Evolutionary conservation across 2,797 vertebrate genomes (phyloP).

Genomic region (Hozukius guyotensis): DNA sequence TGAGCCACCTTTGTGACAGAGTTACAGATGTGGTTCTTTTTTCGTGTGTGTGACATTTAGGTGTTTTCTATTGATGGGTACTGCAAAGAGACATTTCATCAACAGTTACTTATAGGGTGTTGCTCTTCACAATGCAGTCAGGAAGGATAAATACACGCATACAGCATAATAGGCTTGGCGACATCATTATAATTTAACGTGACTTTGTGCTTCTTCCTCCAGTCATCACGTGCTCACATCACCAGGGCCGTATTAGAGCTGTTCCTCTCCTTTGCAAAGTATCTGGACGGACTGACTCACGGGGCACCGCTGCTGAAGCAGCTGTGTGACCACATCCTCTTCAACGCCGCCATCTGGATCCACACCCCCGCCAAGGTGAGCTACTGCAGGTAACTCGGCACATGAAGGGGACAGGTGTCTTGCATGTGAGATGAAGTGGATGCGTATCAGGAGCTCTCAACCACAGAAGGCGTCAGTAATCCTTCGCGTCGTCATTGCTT

Average conservation of each 20-base stretch:
- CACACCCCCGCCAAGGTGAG: slow-evolving; percentile 82
- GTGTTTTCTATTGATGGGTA: neutral
- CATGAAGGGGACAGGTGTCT: neutral
- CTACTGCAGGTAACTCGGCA: slow-evolving; percentile 9
- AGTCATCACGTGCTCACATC: slow-evolving; percentile 97
- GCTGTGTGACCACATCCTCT: slow-evolving; percentile 87
- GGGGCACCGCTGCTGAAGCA: slow-evolving; percentile 96
- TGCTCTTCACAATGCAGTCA: neutral
- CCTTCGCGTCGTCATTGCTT: neutral
- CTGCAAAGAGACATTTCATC: neutral
- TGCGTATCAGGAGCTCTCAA: neutral
- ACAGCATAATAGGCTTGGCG: neutral
- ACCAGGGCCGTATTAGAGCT: slow-evolving; percentile 95
- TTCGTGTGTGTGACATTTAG: neutral
- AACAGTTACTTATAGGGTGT: neutral
- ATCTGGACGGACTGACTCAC: slow-evolving; percentile 95
- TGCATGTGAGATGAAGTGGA: neutral
- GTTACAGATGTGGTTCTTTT: neutral
- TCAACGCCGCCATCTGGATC: slow-evolving; percentile 93
- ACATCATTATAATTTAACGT: neutral
- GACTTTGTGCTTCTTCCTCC: slow-evolving; percentile 22
- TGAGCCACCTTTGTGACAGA: neutral
- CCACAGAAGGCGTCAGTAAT: neutral
- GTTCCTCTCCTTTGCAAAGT: slow-evolving; percentile 97
- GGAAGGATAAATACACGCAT: neutral